Conservation (phyloP, 2,113 vertebrate species). For the Paraplagusia blochii region DNA sequence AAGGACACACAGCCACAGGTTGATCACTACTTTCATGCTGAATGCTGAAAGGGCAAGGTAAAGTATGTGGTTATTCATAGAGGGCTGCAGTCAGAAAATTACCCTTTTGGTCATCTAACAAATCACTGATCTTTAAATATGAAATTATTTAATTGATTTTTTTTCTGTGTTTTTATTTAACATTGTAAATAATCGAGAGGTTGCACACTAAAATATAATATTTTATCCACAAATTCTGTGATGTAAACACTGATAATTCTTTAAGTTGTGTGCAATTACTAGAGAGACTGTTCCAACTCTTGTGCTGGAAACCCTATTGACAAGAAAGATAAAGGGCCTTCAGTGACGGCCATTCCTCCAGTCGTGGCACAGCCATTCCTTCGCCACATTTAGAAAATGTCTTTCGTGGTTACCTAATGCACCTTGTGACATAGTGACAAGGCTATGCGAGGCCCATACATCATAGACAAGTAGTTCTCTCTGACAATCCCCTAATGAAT, state of each 20-base stretch:
- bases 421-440: constrained; percentile 70
- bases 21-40: too few species aligned
- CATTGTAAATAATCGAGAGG: not conserved
- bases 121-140: too few species aligned
- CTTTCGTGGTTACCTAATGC: constrained; percentile 75
- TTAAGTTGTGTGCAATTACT: constrained; percentile 7
- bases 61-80: too few species aligned
- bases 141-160: too few species aligned
- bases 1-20: too few species aligned
- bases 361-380: constrained; percentile 77
- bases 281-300: constrained; percentile 21
- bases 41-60: too few species aligned
- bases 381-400: constrained; percentile 77
- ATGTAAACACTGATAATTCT: too few species aligned
- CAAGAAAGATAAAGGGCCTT: constrained; percentile 55
- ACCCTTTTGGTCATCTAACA: too few species aligned
- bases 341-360: constrained; percentile 62
- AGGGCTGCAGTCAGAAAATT: too few species aligned
- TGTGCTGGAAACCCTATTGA: constrained; percentile 32
- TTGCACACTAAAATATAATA: not conserved
- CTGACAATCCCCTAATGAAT: not conserved
- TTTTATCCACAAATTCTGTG: not conserved
- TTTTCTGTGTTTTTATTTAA: too few species aligned
- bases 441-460: constrained; percentile 64
- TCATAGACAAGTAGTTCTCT: constrained; percentile 25